Evolutionary conservation across 2,113 vertebrate species (phyloP).

Genomic region (Thoracochromis brauschi): DNA sequence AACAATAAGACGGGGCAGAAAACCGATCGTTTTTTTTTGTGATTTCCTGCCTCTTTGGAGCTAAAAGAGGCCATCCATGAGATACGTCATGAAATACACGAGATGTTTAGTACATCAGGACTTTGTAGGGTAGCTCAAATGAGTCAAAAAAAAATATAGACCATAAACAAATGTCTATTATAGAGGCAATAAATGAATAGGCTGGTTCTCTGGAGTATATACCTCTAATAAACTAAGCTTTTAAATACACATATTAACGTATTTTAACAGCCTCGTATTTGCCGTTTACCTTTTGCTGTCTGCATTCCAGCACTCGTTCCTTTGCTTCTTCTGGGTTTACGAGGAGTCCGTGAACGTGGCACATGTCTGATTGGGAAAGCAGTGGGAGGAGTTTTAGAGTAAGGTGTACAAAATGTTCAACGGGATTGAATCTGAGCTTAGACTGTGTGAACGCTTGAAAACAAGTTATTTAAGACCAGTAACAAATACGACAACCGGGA

Average conservation of each 20-base stretch:
- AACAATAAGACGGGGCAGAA: background rate
- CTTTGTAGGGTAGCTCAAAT: background rate
- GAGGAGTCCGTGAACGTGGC: conserved; percentile 11
- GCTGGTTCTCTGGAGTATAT: background rate
- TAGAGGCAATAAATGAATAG: accelerated
- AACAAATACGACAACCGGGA: background rate
- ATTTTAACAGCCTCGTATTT: background rate
- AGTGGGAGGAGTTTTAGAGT: conserved; percentile 19
- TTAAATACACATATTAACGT: background rate
- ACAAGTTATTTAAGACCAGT: background rate
- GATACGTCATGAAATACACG: accelerated
- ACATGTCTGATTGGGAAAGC: background rate
- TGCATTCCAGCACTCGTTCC: background rate
- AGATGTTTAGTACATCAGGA: background rate
- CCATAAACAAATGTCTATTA: background rate
- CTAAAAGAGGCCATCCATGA: background rate
- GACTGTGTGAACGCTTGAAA: background rate
- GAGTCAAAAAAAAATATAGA: background rate
- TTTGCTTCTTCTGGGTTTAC: background rate
- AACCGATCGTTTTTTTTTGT: background rate
- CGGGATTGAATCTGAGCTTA: background rate
- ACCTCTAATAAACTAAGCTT: background rate
- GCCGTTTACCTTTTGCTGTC: background rate
- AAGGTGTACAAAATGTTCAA: background rate
- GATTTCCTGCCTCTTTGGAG: background rate